Percentiles rank a stretch among this genome's conserved stretches.
phyloP scores from a whole-genome alignment of 64 coral and sea anemone species.

The Montipora capricornis region DNA sequence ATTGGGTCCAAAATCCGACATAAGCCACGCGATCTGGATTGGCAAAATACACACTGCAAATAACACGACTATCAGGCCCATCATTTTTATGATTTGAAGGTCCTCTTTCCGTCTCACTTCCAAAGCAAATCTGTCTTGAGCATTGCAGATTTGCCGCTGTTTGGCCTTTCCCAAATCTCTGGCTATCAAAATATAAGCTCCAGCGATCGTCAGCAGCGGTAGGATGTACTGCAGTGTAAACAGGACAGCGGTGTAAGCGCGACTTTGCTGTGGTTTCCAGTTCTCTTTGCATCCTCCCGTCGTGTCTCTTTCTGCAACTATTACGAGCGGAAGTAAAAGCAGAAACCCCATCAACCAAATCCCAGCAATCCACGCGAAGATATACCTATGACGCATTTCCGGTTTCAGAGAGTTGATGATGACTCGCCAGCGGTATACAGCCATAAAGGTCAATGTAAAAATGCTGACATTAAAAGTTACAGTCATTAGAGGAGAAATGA shows the following conservation, averaged over 20 bases:
- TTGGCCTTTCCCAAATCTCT: slow-evolving; percentile 22
- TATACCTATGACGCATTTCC: slow-evolving; percentile 42
- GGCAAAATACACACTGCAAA: slow-evolving; percentile 74
- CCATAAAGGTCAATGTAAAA: slow-evolving; percentile 37
- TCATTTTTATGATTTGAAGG: slow-evolving; percentile 73
- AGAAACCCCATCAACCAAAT: slow-evolving; percentile 20
- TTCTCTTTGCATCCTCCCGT: slow-evolving; percentile 11
- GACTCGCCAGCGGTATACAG: slow-evolving; percentile 42
- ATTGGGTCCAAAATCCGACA: slow-evolving; percentile 61
- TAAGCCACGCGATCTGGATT: slow-evolving; percentile 65
- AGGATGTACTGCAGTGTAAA: slow-evolving; percentile 39
- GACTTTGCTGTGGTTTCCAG: slow-evolving; percentile 12
- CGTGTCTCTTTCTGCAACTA: slow-evolving; percentile 11
- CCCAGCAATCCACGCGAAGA: neutral
- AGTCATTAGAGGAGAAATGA: slow-evolving; percentile 27
- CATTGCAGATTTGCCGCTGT: neutral
- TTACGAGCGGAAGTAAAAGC: slow-evolving; percentile 33
- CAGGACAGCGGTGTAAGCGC: slow-evolving; percentile 22
- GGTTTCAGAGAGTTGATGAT: slow-evolving; percentile 19
- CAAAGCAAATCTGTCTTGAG: slow-evolving; percentile 8
- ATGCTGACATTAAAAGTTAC: slow-evolving; percentile 29
- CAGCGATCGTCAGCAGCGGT: slow-evolving; percentile 31
- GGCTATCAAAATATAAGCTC: slow-evolving; percentile 33
- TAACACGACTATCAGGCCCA: slow-evolving; percentile 72
- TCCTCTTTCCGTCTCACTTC: slow-evolving; percentile 63